These are phyloP conservation scores for Alfaro cultratus DNA, from an alignment of 2,797 vertebrate genomes.

Conservation along the genomic window DNA sequence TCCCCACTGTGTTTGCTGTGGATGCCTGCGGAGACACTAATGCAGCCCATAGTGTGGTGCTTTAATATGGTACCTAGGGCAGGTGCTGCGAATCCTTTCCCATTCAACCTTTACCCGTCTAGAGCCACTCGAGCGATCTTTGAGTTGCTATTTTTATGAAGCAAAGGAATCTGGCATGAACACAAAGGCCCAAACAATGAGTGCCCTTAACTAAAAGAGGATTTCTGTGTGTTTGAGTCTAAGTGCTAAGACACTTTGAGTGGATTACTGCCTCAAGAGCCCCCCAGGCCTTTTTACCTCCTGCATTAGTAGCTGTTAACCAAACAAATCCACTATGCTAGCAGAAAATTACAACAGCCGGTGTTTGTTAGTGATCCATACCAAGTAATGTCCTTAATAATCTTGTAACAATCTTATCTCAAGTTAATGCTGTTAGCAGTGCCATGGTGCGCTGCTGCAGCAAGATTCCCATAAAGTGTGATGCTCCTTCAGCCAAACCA, in stretches of 20 bases:
- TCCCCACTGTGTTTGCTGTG: constrained; percentile 58
- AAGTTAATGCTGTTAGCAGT: constrained; percentile 41
- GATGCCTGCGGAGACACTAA: constrained; percentile 69
- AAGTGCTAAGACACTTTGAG: constrained; percentile 29
- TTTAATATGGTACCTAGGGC: constrained; percentile 50
- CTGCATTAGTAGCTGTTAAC: constrained; percentile 33
- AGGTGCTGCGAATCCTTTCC: constrained; percentile 44
- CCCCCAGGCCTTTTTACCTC: constrained; percentile 34
- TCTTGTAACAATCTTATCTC: constrained; percentile 30
- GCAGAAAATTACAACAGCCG: constrained; percentile 31
- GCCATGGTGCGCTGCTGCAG: constrained; percentile 41
- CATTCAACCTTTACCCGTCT: constrained; percentile 53
- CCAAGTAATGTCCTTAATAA: constrained; percentile 17
- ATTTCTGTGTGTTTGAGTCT: neutral
- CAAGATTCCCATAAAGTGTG: constrained; percentile 3
- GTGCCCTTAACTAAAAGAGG: constrained; percentile 25
- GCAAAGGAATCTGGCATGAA: constrained; percentile 17
- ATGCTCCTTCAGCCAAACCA: neutral
- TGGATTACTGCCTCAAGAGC: constrained; percentile 38
- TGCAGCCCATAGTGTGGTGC: constrained; percentile 43
- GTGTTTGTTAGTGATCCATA: constrained; percentile 23
- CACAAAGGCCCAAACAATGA: neutral
- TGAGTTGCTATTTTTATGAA: constrained; percentile 32
- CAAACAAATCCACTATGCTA: constrained; percentile 45
- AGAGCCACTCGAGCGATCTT: constrained; percentile 33